Percentiles rank a stretch among this genome's conserved stretches.
Conservation (phyloP, 2,888 invertebrate genomes). For the Neoascia interrupta region DNA sequence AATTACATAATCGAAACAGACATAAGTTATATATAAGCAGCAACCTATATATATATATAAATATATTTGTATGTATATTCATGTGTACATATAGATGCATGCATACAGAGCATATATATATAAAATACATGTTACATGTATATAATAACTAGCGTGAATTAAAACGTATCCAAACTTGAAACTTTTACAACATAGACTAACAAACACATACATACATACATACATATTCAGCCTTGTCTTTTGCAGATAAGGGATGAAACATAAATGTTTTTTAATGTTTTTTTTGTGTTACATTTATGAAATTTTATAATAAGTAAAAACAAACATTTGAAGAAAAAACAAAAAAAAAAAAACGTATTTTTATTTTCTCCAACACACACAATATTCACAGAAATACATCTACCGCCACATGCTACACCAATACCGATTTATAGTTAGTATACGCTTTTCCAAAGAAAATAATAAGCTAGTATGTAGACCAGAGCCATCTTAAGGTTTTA, state of each 20-base stretch:
- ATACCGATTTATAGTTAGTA: background rate
- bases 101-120: background rate
- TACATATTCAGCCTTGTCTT: slow-evolving; percentile 7
- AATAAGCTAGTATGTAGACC: too few relatives aligned
- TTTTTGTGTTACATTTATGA: slow-evolving; percentile 20
- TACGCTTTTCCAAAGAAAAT: background rate
- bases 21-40: background rate
- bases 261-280: slow-evolving; percentile 28
- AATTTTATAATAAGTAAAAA: slow-evolving; percentile 36
- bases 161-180: slow-evolving; percentile 17
- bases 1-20: too few relatives aligned
- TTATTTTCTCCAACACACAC: slow-evolving; percentile 16
- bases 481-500: too few relatives aligned
- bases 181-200: slow-evolving; percentile 55
- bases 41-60: too few relatives aligned
- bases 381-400: slow-evolving; percentile 27
- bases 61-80: background rate
- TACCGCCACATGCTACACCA: background rate
- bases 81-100: background rate
- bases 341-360: slow-evolving; percentile 31
- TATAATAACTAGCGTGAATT: slow-evolving; percentile 14
- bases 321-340: slow-evolving; percentile 18
- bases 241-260: background rate
- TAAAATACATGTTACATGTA: too few relatives aligned
- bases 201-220: slow-evolving; percentile 31